Evolutionary conservation across 2,888 invertebrate genomes (phyloP), one percentile per base, ranked within the genome.

Genomic region (Orthosia cruda): DNA sequence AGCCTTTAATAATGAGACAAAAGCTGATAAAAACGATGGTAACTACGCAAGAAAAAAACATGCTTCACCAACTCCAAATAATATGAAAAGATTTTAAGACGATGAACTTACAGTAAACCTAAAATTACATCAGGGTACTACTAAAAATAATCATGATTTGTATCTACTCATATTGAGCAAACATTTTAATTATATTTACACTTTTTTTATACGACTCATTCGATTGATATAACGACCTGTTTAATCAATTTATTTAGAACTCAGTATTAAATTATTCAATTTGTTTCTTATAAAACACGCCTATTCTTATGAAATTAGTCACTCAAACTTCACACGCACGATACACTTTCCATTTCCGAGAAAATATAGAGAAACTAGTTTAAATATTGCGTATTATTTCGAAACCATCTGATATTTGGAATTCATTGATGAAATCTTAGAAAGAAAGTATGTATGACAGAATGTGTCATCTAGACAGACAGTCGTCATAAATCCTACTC

Each of bases 261-360:
- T 16, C n/a, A 26, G 9, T 40, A 40, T 40, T 40, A 40, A 40
- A 40, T 40, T 40, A 40, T 61, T 66, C 16, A 26, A 26, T 52
- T 18, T 73, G 3, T 59, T 67, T 55, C 26, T 23, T 18, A 18
- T 23, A 67, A 55, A 68, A 59, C 18, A 58, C 15, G 47, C 23
- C n/a, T 55, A 49, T 49, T 67, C 59, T 77, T 61, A 69, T 52
- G 57, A 71, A 63, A 82, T 71, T 50, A 13, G 62, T 72, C 66
- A 83, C 32, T 18, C 67, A 71, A 49, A 52, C 74, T 69, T 50
- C 26, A 50, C 57, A 50, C 23, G 55, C 57, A 50, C 23, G 72
- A 73, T 66, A 55, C n/a, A 63, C 77, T 82, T 81, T 82, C 78
- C 50, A 58, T 77, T 81, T 73, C 82, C 47, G 11, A 77, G 73